Conservation (phyloP, 1,140 invertebrate genomes). For the Berghia stephanieae region DNA sequence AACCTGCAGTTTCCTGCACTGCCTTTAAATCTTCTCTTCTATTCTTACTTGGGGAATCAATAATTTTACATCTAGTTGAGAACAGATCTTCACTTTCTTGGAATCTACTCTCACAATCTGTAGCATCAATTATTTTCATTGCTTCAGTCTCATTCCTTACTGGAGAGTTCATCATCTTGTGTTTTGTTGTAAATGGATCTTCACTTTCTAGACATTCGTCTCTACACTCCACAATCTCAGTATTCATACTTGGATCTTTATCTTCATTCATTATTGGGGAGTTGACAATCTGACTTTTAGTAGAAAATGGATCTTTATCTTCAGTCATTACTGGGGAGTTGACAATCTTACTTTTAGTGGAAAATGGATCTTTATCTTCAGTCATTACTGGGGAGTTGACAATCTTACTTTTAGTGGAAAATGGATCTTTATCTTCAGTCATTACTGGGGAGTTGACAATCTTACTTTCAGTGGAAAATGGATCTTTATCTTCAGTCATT, state of each 20-base stretch:
- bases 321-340: too few species aligned
- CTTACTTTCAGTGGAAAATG: too few species aligned
- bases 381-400: neutral
- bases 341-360: too few species aligned
- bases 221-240: too few species aligned
- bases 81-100: too few species aligned
- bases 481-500: too few species aligned
- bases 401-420: neutral
- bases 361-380: too few species aligned
- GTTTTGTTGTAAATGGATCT: constrained; percentile 20
- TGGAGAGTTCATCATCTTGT: constrained; percentile 7
- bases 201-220: neutral
- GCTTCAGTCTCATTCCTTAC: too few species aligned
- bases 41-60: neutral
- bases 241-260: neutral
- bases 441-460: neutral
- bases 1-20: too few species aligned
- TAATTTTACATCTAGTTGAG: too few species aligned
- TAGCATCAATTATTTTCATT: too few species aligned
- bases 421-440: neutral
- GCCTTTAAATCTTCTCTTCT: neutral
- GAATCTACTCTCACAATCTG: too few species aligned
- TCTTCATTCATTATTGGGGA: neutral
- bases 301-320: neutral
- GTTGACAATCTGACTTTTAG: constrained; percentile 9